Evolutionary conservation across 2,888 invertebrate genomes (phyloP).

Genomic region (Coelopa pilipes): DNA sequence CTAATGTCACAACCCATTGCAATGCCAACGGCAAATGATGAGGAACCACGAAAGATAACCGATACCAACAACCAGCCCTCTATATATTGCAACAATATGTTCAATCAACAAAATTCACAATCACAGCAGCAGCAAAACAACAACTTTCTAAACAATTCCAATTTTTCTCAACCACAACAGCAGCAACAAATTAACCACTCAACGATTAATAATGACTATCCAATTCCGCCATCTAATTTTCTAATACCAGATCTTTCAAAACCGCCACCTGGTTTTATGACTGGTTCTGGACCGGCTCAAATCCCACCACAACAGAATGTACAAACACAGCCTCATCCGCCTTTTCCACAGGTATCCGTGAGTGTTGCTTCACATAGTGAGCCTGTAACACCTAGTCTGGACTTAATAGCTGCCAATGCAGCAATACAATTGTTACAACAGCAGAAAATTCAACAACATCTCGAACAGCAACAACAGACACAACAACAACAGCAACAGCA

Average conservation of each 20-base stretch:
- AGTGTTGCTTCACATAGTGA: slow-evolving; percentile 8
- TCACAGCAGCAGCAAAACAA: slow-evolving; percentile 43
- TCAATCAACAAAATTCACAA: slow-evolving; percentile 64
- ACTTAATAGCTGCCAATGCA: slow-evolving; percentile 53
- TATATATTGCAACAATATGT: slow-evolving; percentile 64
- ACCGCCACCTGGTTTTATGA: slow-evolving; percentile 83
- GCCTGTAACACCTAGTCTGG: slow-evolving; percentile 39
- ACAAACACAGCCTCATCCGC: slow-evolving; percentile 39
- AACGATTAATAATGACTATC: slow-evolving; percentile 57
- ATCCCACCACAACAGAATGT: slow-evolving; percentile 47
- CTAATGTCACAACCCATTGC: slow-evolving; percentile 66
- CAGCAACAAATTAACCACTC: slow-evolving; percentile 67
- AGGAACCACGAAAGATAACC: slow-evolving; percentile 36
- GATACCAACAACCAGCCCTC: slow-evolving; percentile 42
- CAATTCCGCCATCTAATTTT: slow-evolving; percentile 69
- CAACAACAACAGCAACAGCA: slow-evolving; percentile 44
- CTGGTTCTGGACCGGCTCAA: slow-evolving; percentile 35
- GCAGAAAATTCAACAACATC: slow-evolving; percentile 19
- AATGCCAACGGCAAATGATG: slow-evolving; percentile 56
- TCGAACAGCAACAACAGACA: slow-evolving; percentile 33
- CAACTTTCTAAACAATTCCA: slow-evolving; percentile 42
- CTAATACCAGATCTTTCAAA: slow-evolving; percentile 84
- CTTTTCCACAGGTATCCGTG: slow-evolving; percentile 27
- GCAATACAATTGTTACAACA: slow-evolving; percentile 58
- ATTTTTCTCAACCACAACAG: slow-evolving; percentile 27